phyloP scores from a whole-genome alignment of 2,113 vertebrate species.

The Phoxinus phoxinus region DNA sequence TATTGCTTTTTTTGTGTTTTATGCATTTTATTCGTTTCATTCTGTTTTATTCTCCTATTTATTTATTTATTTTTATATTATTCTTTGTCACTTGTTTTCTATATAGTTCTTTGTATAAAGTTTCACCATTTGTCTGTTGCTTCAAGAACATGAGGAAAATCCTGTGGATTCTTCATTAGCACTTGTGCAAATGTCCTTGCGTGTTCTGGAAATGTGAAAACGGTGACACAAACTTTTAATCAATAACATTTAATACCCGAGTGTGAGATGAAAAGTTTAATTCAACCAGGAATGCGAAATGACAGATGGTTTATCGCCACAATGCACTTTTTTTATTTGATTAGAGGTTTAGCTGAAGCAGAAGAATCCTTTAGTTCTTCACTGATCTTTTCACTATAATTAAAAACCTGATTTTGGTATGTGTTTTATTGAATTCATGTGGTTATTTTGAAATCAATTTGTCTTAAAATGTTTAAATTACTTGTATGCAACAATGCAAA shows the following conservation, averaged over 20 bases:
- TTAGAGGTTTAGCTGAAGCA: conserved; percentile 5
- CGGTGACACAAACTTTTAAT: background rate
- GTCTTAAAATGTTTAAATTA: conserved; percentile 2
- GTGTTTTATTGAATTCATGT: background rate
- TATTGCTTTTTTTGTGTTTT: background rate
- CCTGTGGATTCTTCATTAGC: background rate
- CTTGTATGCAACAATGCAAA: background rate
- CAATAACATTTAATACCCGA: background rate
- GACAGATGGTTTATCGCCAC: background rate
- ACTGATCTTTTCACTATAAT: background rate
- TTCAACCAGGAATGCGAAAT: background rate
- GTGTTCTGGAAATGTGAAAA: background rate
- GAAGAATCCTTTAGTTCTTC: background rate
- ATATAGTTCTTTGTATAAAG: background rate
- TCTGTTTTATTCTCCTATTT: background rate
- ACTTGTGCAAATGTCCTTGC: background rate
- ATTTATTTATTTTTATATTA: background rate
- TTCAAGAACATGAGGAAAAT: background rate
- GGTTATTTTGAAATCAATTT: background rate
- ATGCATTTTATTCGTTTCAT: background rate
- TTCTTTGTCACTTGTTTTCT: background rate
- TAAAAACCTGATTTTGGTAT: background rate
- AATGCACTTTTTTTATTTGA: background rate
- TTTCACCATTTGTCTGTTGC: background rate
- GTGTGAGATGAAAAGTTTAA: background rate